Evolutionary conservation across 1,140 invertebrate species (phyloP).

Genomic region (Penaeus indicus): DNA sequence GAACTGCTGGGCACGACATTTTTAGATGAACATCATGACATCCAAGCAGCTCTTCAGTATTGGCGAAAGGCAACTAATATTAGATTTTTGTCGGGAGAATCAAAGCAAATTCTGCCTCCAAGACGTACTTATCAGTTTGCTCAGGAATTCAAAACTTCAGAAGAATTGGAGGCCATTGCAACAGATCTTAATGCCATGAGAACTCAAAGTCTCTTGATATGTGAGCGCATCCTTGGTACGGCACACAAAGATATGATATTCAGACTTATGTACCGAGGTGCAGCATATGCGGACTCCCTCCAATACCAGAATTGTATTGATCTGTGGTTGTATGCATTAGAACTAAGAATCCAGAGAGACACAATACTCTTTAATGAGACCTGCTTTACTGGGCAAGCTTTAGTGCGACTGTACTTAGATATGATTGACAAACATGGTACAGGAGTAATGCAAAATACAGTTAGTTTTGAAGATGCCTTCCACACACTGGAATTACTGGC

Average conservation of each 20-base stretch:
- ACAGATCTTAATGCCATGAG: constrained; percentile 84
- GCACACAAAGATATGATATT: constrained; percentile 85
- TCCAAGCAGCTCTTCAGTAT: constrained; percentile 67
- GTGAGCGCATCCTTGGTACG: constrained; percentile 84
- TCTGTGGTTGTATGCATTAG: constrained; percentile 84
- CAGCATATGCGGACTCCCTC: constrained; percentile 87
- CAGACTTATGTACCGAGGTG: constrained; percentile 81
- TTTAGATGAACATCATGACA: constrained; percentile 76
- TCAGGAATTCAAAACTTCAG: constrained; percentile 79
- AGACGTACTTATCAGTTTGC: constrained; percentile 77
- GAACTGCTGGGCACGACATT: constrained; percentile 88
- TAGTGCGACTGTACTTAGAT: constrained; percentile 81
- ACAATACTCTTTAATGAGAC: constrained; percentile 80
- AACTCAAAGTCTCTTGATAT: constrained; percentile 86
- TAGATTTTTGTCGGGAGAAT: constrained; percentile 67
- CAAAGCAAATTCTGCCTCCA: constrained; percentile 71
- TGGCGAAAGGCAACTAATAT: constrained; percentile 68
- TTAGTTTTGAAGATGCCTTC: constrained; percentile 81
- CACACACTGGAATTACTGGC: constrained; percentile 79
- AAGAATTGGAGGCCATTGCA: constrained; percentile 80
- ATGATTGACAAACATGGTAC: constrained; percentile 77
- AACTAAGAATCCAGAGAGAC: constrained; percentile 84
- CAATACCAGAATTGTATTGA: constrained; percentile 88
- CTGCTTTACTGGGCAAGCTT: constrained; percentile 81
- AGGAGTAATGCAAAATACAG: constrained; percentile 73